These are phyloP conservation scores for Lytechinus pictus DNA, from an alignment of 35 echinoderm and acorn worm genomes.

Conservation along the genomic window DNA sequence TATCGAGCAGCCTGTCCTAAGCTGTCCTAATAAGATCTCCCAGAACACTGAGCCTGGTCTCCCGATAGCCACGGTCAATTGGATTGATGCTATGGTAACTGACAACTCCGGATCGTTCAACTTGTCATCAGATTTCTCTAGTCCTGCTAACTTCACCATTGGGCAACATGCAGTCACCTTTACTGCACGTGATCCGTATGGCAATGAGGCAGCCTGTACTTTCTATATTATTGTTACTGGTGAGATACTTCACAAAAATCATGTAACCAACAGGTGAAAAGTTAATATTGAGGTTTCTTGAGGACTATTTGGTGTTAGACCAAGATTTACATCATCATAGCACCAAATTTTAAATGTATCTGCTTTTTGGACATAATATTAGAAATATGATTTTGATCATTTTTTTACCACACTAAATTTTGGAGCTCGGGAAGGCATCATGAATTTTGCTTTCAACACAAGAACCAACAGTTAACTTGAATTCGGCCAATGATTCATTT, in stretches of 20 bases:
- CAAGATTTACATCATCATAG: too few relatives aligned
- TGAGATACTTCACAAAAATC: not conserved
- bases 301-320: too few relatives aligned
- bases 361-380: too few relatives aligned
- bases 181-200: not conserved
- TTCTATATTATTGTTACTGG: constrained; percentile 42
- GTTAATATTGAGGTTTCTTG: too few relatives aligned
- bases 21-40: not conserved
- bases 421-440: too few relatives aligned
- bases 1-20: not conserved
- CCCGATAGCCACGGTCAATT: not conserved
- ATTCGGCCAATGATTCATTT: too few relatives aligned
- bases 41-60: not conserved
- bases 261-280: too few relatives aligned
- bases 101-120: constrained; percentile 1
- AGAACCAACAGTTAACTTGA: too few relatives aligned
- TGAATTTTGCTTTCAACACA: too few relatives aligned
- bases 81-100: not conserved
- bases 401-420: too few relatives aligned
- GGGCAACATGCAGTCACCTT: not conserved
- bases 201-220: not conserved
- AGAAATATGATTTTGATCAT: too few relatives aligned
- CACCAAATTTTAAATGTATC: too few relatives aligned
- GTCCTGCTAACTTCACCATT: not conserved
- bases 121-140: not conserved